These are phyloP conservation scores for Drosophila pseudoobscura DNA, from an alignment of 1,140 invertebrate species.

Conservation along the genomic window DNA sequence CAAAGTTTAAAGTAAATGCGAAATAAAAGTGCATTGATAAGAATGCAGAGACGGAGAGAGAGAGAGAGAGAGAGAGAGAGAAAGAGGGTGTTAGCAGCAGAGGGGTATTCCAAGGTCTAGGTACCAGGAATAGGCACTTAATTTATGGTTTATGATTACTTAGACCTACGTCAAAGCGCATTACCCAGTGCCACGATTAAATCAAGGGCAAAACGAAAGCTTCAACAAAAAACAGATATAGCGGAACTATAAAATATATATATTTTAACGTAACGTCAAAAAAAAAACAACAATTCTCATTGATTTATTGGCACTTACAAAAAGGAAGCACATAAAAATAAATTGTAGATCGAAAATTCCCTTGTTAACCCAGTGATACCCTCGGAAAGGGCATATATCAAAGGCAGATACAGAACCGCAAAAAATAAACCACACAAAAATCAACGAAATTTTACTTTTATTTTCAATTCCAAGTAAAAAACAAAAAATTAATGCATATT, in stretches of 20 bases:
- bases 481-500: neutral
- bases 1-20: conserved; percentile 56
- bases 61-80: neutral
- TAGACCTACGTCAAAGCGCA: conserved; percentile 42
- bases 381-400: neutral
- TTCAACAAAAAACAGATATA: neutral
- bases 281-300: conserved; percentile 20
- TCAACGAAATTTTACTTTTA: neutral
- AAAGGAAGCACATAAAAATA: conserved; percentile 25
- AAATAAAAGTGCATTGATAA: conserved; percentile 64
- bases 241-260: neutral
- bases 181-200: conserved; percentile 2
- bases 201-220: conserved; percentile 25
- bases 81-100: neutral
- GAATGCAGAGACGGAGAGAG: neutral
- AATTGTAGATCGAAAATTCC: neutral
- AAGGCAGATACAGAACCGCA: neutral
- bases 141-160: conserved; percentile 46
- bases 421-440: neutral
- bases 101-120: neutral
- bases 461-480: neutral
- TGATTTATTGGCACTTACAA: conserved; percentile 51
- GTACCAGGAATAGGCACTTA: conserved; percentile 23
- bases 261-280: neutral
- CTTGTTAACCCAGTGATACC: neutral